Evolutionary conservation across 92 coral and sea anemone genomes (phyloP), one percentile per base, ranked within the genome.

Genomic region (Chrysogorgia sp.): DNA sequence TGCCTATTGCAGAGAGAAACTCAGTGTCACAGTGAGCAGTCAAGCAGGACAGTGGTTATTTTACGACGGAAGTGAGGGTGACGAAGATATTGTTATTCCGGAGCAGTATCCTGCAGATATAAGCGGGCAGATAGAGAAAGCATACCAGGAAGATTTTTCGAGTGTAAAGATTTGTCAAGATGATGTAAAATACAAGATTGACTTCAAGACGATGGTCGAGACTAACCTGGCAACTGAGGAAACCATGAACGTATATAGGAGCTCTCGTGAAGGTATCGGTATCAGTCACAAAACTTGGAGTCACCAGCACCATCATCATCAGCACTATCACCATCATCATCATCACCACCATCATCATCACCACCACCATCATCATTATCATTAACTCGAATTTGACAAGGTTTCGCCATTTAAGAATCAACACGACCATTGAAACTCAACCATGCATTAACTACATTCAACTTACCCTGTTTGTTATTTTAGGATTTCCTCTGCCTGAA

Each of bases 41-140:
- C 63, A 57, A 31, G 12, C 29, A 12, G 79, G 53, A 22, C 50
- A 72, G 53, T 72, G 79, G 79, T 34, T 72, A 15, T 72, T 30
- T 35, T 72, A 72, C 52, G 79, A 72, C 17, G 40, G 1, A 4
- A 29, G 55, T 25, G 79, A 72, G 7, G 65, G 34, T 0, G 21
- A 52, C 19, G 22, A 7, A 52, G 61, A 20, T 0, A 14, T 29
- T 0, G 79, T 72, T 22, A 72, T 55, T 35, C 79, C 79, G 6
- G 79, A 31, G 50, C 59, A 76, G 30, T 86, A 86, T 32, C 45
- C 57, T 9, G 55, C 58, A 3, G 24, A 52, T 0, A 67, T 57
- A n/a, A 86, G 80, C 55, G 82, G 83, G 3, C 29, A 86, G 77
- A 86, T 86, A 19, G 90, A 86, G 75, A 13, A 25, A 17, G 90